Conservation (phyloP, 2,888 invertebrate genomes). For the Antheraea assamensis region DNA sequence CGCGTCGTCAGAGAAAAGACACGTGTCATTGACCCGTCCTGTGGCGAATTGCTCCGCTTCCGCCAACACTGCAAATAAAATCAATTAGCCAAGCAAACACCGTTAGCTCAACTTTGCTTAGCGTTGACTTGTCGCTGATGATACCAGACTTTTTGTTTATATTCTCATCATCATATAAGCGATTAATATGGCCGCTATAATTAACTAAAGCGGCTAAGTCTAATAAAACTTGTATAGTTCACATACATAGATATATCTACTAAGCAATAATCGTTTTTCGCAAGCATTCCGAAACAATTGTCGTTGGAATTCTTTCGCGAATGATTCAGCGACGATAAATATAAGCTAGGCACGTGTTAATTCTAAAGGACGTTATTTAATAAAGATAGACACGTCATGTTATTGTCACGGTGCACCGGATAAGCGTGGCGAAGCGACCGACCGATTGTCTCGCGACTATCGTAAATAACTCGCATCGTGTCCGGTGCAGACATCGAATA, state of each 20-base stretch:
- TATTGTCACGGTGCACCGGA: constrained; percentile 78
- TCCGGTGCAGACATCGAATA: constrained; percentile 75
- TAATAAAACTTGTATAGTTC: background rate
- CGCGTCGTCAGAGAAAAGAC: constrained; percentile 46
- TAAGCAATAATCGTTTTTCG: constrained; percentile 26
- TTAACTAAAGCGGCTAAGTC: background rate
- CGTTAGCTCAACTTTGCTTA: constrained; percentile 40
- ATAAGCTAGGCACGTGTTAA: constrained; percentile 68
- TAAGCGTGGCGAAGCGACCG: constrained; percentile 64
- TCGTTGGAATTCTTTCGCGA: constrained; percentile 49
- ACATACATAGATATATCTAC: background rate
- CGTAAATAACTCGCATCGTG: constrained; percentile 78
- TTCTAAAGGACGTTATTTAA: constrained; percentile 74
- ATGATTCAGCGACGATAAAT: constrained; percentile 71
- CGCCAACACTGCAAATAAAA: constrained; percentile 65
- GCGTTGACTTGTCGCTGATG: background rate
- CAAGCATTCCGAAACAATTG: constrained; percentile 44
- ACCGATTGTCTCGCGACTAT: constrained; percentile 78
- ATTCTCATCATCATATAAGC: constrained; percentile 14
- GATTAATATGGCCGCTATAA: background rate
- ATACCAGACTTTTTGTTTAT: constrained; percentile 1
- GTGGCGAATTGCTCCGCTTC: constrained; percentile 65
- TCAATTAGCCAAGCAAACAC: constrained; percentile 58
- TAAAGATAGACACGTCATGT: constrained; percentile 79
- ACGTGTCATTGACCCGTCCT: constrained; percentile 72